These are phyloP conservation scores for Balaenoptera acutorostrata DNA, from an alignment of 2,113 vertebrate species.

Conservation along the genomic window DNA sequence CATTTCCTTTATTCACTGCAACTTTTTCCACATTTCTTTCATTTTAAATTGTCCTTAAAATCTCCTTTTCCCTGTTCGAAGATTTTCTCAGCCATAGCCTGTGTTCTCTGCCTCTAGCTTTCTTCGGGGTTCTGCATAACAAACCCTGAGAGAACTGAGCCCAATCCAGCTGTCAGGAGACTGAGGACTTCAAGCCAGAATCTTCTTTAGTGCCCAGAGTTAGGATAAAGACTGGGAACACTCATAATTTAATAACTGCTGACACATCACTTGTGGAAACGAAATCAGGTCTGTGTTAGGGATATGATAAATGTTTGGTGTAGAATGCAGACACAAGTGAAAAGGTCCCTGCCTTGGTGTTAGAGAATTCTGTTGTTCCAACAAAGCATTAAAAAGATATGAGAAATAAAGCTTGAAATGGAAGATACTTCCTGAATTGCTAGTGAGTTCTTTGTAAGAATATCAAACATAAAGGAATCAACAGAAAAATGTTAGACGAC, in stretches of 20 bases:
- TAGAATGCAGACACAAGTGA: not conserved
- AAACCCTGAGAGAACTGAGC: not conserved
- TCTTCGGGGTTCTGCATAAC: not conserved
- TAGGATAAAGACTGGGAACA: not conserved
- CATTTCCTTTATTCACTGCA: not conserved
- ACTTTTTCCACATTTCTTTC: not conserved
- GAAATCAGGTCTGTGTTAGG: not conserved
- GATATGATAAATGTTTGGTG: not conserved
- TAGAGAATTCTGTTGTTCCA: not conserved
- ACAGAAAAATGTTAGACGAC: not conserved
- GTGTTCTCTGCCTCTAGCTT: not conserved
- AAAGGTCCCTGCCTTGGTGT: not conserved
- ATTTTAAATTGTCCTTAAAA: not conserved
- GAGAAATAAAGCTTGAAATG: slow-evolving; percentile 20
- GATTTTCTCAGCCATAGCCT: not conserved
- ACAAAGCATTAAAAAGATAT: not conserved
- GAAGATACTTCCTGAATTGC: not conserved
- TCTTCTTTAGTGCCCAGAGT: not conserved
- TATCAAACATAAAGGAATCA: not conserved
- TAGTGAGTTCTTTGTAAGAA: not conserved
- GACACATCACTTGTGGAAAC: not conserved
- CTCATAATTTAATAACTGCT: not conserved
- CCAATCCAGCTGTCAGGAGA: not conserved
- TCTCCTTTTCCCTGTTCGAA: not conserved
- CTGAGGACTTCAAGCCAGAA: not conserved